Evolutionary conservation across 2,888 invertebrate genomes (phyloP), one percentile per base, ranked within the genome.

Genomic region (Athalia cordata): DNA sequence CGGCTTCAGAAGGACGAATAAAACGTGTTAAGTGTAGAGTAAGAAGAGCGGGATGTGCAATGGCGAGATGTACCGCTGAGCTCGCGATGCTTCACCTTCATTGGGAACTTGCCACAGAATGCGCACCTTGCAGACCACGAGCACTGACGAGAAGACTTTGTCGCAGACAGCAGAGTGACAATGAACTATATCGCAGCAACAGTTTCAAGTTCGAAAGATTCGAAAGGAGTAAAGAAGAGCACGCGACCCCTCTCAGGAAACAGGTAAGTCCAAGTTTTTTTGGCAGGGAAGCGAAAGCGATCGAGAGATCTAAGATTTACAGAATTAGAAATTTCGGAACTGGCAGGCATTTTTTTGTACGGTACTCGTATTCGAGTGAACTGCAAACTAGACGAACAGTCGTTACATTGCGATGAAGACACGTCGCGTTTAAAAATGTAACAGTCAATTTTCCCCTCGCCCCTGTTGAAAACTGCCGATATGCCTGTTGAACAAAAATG

Each of bases 131-230:
- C 86, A 91, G 91, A 84, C 92, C 92, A 61, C 89, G 92, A 61
- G 92, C 92, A 5, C 91, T 96, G 82, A 94, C 95, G 4, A 93
- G 95, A 78, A 93, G 95, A 66, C 93, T 96, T 85, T 96, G 96
- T 89, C 93, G 95, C 82, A 92, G 95, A 78, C 92, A 92, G 72
- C 91, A 94, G 11, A 94, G 94, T 83, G 96, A 96, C 92, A 96
- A 96, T 92, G 96, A 96, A 91, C 93, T 96, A 79, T 96, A 96
- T 87, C 93, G 96, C 84, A 96, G 96, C 83, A 96, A 96, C 90
- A 96, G 96, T 91, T 96, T 96, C 92, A 96, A 96, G 91, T 96
- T 96, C 90, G 96, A 96, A 91, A 92, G 96, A 78, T 96, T 96
- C 88, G 94, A 95, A 85, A 92, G 96, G 84, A 94, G 93, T 84